Base-by-base conservation (phyloP, 2,113 vertebrate genomes). In the Ictidomys tridecemlineatus region DNA sequence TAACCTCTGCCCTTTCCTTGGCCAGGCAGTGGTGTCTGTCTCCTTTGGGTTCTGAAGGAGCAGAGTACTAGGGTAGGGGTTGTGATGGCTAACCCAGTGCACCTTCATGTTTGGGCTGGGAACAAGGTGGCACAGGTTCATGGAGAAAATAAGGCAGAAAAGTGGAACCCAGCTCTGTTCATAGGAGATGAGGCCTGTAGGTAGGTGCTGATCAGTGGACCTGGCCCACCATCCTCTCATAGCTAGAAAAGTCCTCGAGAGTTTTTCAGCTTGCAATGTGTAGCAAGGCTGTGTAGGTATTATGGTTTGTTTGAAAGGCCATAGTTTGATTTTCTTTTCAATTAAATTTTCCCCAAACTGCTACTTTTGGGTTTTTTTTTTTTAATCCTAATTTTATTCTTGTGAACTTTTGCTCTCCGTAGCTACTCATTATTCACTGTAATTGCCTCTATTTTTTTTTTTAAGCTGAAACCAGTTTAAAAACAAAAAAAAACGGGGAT, bases 131-230 rank as follows among this genome's bases (percentile, higher is more conserved):
- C 28, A 10, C 22, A 12, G 58, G n/a, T 28, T 20, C 6, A 4
- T 11, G 6, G 5, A 5, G 69, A 12, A 82, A 16, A 2, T 7
- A 51, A 51, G 48, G 48, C 48, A 32, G 39, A 17, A 30, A 2
- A 1, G 16, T 1, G 22, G 24, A 48, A 1, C n/a, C 5, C 8
- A 72, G 53, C 32, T 45, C 22, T 28, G 42, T 5, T 22, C 22
- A 0, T 0, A 0, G 8, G 65, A 32, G 53, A 7, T 10, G 24
- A 56, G 18, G 51, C 16, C 37, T 7, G 5, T 0, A 4, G n/a
- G 5, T 0, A 4, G n/a, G 42, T 2, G 26, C 0, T 7, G 1
- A 1, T 4, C 8, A 22, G 32, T 1, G 11, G 18, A 4, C 2
- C 0, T n/a, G 2, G 17, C 0, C 20, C 22, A 0, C 37, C 0